Evolutionary conservation across 2,888 invertebrate species (phyloP), one percentile per base, ranked within the genome.

Genomic region (Erannis defoliaria): DNA sequence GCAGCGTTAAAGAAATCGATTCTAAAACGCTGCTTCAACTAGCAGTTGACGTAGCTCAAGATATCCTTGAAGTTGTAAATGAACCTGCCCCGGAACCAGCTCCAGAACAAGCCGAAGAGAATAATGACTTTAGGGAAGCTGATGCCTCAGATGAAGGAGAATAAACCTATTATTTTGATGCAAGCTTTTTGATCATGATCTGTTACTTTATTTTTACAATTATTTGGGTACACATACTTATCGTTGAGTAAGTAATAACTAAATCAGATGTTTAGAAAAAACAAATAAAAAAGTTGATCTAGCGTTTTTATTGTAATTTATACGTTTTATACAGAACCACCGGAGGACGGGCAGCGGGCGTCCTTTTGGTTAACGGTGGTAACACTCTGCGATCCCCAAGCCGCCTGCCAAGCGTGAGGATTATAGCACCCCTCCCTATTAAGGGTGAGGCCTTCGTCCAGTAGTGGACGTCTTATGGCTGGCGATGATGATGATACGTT

Each of bases 81-180:
- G 38, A 55, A 37, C 18, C 19, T 19, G 37, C 9, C 3, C 46
- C 19, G 2, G 46, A 40, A 55, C 48, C 37, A 5, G 55, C 10
- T 0, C 12, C 45, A 0, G 82, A 70, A 40, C 62, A 21, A 35
- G 54, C 6, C 10, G 59, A 55, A 2, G 50, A 46, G 33, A 59
- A 63, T 16, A 53, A 42, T n/a, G 46, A 62, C 3, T 58, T 58
- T 29, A 54, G 53, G 59, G 59, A 60, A 54, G 10, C 46, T n/a
- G 53, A 45, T 31, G 23, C 53, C 18, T 40, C n/a, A 26, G 50
- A 57, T 19, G 53, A 60, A 23, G 54, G 42, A n/a, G 33, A 29
- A 42, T 29, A 61, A 43, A 29, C 1, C 2, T 0, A 18, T 9
- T n/a, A 10, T 16, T 19, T 31, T 21, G 5, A 40, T 10, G 8